Evolutionary conservation across 1,140 invertebrate genomes (phyloP), one percentile per base, ranked within the genome.

Genomic region (Orchesella cincta): DNA sequence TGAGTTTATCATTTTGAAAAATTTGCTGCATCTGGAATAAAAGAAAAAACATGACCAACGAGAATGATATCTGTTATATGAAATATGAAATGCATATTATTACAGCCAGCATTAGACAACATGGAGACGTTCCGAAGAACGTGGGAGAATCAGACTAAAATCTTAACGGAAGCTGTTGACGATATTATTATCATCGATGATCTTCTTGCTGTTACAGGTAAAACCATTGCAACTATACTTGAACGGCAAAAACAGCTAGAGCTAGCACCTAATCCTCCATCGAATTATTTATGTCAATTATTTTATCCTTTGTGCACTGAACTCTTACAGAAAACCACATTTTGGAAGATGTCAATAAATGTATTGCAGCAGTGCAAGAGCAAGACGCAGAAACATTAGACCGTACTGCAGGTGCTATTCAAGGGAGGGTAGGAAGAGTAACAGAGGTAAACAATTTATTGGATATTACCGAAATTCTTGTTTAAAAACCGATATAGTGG

Each of bases 151-250:
- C 84, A 85, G 80, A 88, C 91, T 0, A 83, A 88, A 72, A 85
- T 90, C 29, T 83, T 91, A 5, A 91, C 90, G n/a, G 89, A 90
- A 81, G 89, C 90, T 75, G 89, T 92, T 28, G 91, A 92, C 85
- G 88, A 90, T 78, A 90, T 91, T 39, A 90, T 89, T 28, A 90
- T 89, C 12, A 88, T 92, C 79, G 89, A 91, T 82, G 90, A 91
- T 80, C 91, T 92, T 85, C 83, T 91, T 34, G 89, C 90, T 75
- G 90, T 91, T 29, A 89, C 87, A 78, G 87, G 86, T 87, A 81
- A 78, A n/a, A n/a, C n/a, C 54, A 23, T 1, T 35, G 31, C 29
- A 33, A 34, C 28, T 5, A 1, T 74, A 1, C 1, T 26, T 36
- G 18, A 74, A 39, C 23, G 23, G 39, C 18, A 8, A 46, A 8